Conservation (phyloP, 2,113 vertebrate genomes). For the Aepyceros melampus region DNA sequence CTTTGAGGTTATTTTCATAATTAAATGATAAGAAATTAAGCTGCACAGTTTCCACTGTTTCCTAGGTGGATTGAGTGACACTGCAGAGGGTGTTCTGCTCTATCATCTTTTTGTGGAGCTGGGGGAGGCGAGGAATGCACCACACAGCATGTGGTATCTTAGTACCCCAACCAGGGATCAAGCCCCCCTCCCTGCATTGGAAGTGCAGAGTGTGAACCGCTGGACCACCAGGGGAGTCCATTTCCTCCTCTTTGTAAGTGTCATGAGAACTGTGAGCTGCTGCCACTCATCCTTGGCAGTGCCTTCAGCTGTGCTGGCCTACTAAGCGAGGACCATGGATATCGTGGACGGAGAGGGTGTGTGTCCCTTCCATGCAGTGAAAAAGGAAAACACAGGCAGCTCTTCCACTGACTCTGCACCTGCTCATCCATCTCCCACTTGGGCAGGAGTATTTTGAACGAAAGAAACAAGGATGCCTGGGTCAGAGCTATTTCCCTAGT, state of each 20-base stretch:
- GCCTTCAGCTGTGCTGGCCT: not conserved
- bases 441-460: not conserved
- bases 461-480: not conserved
- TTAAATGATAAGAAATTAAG: not conserved
- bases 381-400: not conserved
- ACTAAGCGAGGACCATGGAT: fast-evolving
- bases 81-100: not conserved
- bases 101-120: fast-evolving
- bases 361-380: not conserved
- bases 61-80: not conserved
- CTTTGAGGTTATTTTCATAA: not conserved
- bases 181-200: not conserved
- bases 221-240: not conserved
- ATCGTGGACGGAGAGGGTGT: too few species aligned
- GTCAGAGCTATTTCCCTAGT: not conserved
- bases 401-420: too few species aligned
- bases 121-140: fast-evolving
- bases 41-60: not conserved
- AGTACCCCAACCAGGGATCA: not conserved
- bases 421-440: not conserved
- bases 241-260: not conserved
- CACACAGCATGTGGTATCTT: not conserved
- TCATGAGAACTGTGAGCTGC: fast-evolving
- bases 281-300: too few species aligned
- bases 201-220: not conserved